Base-by-base conservation (phyloP, 1,140 invertebrate species). In the Magallana ariakensis region DNA sequence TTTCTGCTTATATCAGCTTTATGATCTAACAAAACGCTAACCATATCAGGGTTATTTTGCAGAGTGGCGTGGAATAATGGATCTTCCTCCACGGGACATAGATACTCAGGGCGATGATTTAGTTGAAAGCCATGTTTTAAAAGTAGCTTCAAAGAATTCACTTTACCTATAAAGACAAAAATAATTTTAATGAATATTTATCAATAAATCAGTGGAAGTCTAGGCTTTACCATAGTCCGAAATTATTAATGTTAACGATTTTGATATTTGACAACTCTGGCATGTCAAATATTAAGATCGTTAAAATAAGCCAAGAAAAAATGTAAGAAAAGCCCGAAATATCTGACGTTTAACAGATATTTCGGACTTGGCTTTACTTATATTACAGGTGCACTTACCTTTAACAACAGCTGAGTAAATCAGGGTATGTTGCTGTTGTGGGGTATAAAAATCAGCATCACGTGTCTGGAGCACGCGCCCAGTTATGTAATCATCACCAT, bases 321-420 rank as follows among this genome's bases (percentile, higher is more conserved):
- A n/a, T n/a, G n/a, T n/a, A n/a, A n/a, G n/a, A n/a, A n/a, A n/a
- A 46, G 33, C 33, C 33, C 33, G 33, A 46, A 46, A 46, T 46
- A 2, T 46, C 33, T 46, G 33, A 4, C 33, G 33, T 46, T 46
- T 46, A 46, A 46, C 33, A 46, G 33, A 46, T 46, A 5, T 46
- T 46, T 46, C 33, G 33, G 33, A 46, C 33, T 46, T 46, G 33
- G 33, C 33, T 46, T 46, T 46, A 46, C 33, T 46, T 46, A 46
- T 46, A 46, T 46, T 46, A 46, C 5, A 46, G 33, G 33, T 46
- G 33, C 5, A 46, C 80, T 53, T 82, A 82, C 80, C 80, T 55
- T 82, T 82, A 7, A 82, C 80, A 82, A 82, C 80, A 82, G 80
- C 80, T 19, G 46, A 55, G 46, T 82, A 82, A n/a, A 82, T 55